Base-by-base conservation (phyloP, 1,140 invertebrate genomes). In the Wiebesia pumilae region DNA sequence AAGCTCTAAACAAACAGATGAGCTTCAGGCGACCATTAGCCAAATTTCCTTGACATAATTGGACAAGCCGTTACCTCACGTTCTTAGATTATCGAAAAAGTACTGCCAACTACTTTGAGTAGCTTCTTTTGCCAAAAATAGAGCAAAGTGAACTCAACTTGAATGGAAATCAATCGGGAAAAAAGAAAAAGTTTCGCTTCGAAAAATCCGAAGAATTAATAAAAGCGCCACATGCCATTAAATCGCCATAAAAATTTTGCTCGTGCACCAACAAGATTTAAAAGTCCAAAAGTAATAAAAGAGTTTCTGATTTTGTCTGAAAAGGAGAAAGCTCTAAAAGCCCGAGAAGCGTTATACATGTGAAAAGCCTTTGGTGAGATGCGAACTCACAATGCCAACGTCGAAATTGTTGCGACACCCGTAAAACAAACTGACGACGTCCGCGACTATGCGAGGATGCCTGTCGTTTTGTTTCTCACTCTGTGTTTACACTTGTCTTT, bases 391-490 rank as follows among this genome's bases (percentile, higher is more conserved):
- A 65, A 86, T 14, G 83, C 87, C 85, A 81, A 85, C 77, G 85
- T 87, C 85, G 80, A 14, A 80, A 81, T 89, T 89, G 89, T 91
- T 90, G 89, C 87, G 47, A 86, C 83, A 89, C 77, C 82, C 91
- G 89, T 92, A 92, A 92, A 92, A 91, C 89, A 90, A 85, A 40
- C 87, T 71, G 85, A 84, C 84, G 87, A 88, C 77, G 30, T 33
- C 16, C 47, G 2, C 65, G 30, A 30, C 21, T 38, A 43, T 43
- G 38, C 38, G 9, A 38, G 4, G 71, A 43, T 43, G 24, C 24
- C 19, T 1, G 16, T 27, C 3, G n/a, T 38, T 24, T 75, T 75
- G 38, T n/a, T 40, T 67, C 79, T 40, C 58, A 7, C 6, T 58
- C 58, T 27, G 2, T 27, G 10, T 6, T 62, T 62, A 27, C 14